Conservation (phyloP, 2,113 vertebrate species). For the Esox niger region DNA sequence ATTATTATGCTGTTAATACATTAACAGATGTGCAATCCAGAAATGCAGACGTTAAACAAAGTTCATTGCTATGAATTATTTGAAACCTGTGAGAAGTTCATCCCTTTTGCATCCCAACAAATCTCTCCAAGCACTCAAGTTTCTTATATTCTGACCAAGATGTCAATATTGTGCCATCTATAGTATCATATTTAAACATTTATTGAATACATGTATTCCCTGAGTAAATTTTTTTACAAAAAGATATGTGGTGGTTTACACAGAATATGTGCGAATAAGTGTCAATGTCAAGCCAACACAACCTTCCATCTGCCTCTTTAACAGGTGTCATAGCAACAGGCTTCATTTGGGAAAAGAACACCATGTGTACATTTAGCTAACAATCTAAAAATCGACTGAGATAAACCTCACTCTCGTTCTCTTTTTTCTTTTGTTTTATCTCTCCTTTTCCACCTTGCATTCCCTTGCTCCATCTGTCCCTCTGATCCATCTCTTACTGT, state of each 20-base stretch:
- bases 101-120: constrained; percentile 33
- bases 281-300: constrained; percentile 15
- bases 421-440: background rate
- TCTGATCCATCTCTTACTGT: background rate
- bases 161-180: background rate
- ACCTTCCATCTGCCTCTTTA: constrained; percentile 8
- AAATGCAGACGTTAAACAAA: constrained; percentile 17
- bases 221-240: background rate
- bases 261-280: constrained; percentile 1
- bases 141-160: background rate
- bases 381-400: no score
- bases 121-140: constrained; percentile 7
- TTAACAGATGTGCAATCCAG: constrained; percentile 38
- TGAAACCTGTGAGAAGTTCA: constrained; percentile 35
- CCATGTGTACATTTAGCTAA: constrained; percentile 1
- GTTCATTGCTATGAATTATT: constrained; percentile 50
- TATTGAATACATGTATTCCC: background rate
- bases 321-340: constrained; percentile 35
- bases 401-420: no score
- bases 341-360: constrained; percentile 24
- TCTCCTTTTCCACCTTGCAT: background rate
- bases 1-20: no score
- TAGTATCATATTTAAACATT: no score
- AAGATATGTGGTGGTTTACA: background rate
- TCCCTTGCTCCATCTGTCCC: background rate